phyloP scores from a whole-genome alignment of 2,888 invertebrate species.

The Xanthorhoe designata region DNA sequence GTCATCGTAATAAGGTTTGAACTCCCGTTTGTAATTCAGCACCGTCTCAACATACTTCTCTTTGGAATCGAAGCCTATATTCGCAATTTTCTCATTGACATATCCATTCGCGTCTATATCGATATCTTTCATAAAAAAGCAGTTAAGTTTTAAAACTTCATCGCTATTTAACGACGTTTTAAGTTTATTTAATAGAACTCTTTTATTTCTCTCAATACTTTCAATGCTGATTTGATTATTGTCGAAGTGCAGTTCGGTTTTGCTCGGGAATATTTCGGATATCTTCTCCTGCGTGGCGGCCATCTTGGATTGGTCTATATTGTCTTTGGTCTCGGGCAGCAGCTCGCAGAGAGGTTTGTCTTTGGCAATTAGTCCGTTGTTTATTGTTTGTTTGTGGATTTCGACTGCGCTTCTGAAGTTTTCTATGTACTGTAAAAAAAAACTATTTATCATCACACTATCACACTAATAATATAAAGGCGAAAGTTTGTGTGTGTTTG shows the following conservation, averaged over 20 bases:
- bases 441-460: too few species aligned
- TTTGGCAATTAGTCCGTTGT: slow-evolving; percentile 60
- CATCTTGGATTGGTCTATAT: slow-evolving; percentile 30
- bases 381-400: slow-evolving; percentile 64
- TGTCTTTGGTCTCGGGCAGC: slow-evolving; percentile 59
- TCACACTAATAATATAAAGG: too few species aligned
- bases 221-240: slow-evolving; percentile 67
- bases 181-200: slow-evolving; percentile 60
- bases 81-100: slow-evolving; percentile 67
- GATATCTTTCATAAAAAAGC: slow-evolving; percentile 80
- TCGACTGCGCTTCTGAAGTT: slow-evolving; percentile 67
- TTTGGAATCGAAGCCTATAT: slow-evolving; percentile 71
- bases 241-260: slow-evolving; percentile 48
- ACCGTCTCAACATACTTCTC: slow-evolving; percentile 64
- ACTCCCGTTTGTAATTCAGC: slow-evolving; percentile 51
- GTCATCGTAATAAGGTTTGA: slow-evolving; percentile 67
- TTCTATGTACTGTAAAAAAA: slow-evolving; percentile 65
- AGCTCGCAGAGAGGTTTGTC: slow-evolving; percentile 58
- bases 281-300: slow-evolving; percentile 37
- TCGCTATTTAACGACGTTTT: slow-evolving; percentile 56
- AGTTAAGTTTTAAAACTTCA: slow-evolving; percentile 66
- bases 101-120: slow-evolving; percentile 69
- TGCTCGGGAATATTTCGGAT: slow-evolving; percentile 68
- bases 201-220: slow-evolving; percentile 73
- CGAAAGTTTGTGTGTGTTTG: too few species aligned